phyloP scores from a whole-genome alignment of 2,797 vertebrate genomes.

The Pipistrellus nathusii region DNA sequence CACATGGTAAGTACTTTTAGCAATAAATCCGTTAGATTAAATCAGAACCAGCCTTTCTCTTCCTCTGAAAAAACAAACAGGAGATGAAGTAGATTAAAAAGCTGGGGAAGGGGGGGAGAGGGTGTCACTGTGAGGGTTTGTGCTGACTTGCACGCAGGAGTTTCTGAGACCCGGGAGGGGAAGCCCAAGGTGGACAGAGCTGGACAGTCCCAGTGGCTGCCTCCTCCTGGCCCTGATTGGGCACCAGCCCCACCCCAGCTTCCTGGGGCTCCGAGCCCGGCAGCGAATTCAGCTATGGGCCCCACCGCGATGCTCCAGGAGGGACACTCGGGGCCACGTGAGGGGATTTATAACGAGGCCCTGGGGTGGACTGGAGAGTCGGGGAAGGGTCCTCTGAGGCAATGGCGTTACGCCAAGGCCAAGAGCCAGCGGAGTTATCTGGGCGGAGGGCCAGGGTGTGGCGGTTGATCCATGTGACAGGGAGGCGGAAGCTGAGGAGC shows the following conservation, averaged over 20 bases:
- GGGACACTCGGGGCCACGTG: no score
- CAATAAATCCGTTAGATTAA: neutral
- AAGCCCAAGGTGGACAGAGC: neutral
- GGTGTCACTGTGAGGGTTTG: accelerated
- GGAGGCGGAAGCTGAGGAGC: neutral
- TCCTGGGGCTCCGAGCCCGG: neutral
- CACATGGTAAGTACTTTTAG: neutral
- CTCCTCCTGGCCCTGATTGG: accelerated
- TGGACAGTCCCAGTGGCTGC: accelerated
- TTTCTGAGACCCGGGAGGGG: neutral
- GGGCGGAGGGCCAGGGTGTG: neutral
- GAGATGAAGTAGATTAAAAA: neutral
- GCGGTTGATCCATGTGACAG: accelerated
- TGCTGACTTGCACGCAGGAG: neutral
- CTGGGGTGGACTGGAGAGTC: neutral
- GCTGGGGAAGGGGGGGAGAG: accelerated
- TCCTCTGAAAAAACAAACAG: neutral
- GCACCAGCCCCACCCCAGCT: neutral
- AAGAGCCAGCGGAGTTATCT: no score
- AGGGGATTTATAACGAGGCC: neutral
- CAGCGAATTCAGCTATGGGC: neutral
- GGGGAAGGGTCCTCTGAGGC: neutral
- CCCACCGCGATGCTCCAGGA: accelerated
- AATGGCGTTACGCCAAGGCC: neutral
- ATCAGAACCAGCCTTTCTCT: neutral